Base-by-base conservation (phyloP, 2,888 invertebrate genomes). In the Lepidochrysops patricia region DNA sequence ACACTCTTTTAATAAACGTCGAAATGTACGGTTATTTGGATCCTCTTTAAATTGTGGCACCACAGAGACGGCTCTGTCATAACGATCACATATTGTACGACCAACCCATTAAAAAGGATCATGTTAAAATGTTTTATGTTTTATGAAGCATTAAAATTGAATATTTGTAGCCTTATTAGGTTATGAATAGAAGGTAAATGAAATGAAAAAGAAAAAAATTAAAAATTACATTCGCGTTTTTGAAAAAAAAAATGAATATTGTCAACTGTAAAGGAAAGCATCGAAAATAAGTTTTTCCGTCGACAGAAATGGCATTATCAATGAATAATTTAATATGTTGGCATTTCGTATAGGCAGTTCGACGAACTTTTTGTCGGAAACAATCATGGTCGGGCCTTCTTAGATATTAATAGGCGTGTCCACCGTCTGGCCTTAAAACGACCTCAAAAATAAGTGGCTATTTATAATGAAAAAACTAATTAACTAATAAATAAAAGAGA, bases 371-470 rank as follows among this genome's bases (percentile, higher is more conserved):
- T 43, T 19, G 19, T 43, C 23, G 19, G 23, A 43, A 43, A 43
- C 43, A 43, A 43, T 43, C 43, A 43, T 23, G 43, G 19, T 19
- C 19, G 43, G 9, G 9, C 9, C 19, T 43, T 19, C 43, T 43
- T 43, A 43, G 19, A 43, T 4, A 43, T 43, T 23, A 9, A 43
- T 43, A 12, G 4, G 12, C 19, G 19, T 19, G 19, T 12, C 43
- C 12, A 9, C 43, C 43, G 12, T 19, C 43, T 23, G 43, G 9
- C 19, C 43, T 3, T 4, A 12, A 23, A 43, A 43, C 19, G n/a
- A n/a, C n/a, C n/a, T n/a, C n/a, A n/a, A 43, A 43, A 43, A 43
- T 43, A 43, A 43, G 19, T 43, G 43, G 43, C 43, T 43, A 43
- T 43, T 43, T 23, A 43, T 19, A 19, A 43, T 43, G 43, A 3